Evolutionary conservation across 2,113 vertebrate genomes (phyloP), one percentile per base, ranked within the genome.

Genomic region (Tapirus terrestris): DNA sequence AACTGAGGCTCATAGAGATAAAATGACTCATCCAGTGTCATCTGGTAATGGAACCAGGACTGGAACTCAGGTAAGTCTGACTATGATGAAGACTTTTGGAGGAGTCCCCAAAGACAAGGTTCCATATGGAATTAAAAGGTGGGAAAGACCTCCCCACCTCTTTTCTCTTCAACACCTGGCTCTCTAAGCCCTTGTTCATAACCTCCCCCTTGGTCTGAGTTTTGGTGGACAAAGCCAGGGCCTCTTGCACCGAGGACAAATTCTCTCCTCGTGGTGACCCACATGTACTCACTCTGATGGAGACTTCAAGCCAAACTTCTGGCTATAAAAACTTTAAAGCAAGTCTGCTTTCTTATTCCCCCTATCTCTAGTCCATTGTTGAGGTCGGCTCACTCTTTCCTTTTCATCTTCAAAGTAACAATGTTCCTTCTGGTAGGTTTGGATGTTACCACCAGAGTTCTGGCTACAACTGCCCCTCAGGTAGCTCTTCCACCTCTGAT

Each of bases 1-100:
- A 96, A 94, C 33, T 91, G 39, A 96, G 23, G 45, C 10, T 95
- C 18, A 20, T 63, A 83, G 53, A 92, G 48, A 67, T 58, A 83
- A 80, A 95, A 3, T 91, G 65, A 91, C 10, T 95, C 56, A 80
- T 12, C 16, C 61, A 73, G 5, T 29, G 8, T 21, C 25, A 85
- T 7, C 36, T 72, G 51, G 6, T 89, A 21, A 79, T 89, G 23
- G 31, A 85, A 75, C 1, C 3, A 76, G 39, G 3, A 43, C 21
- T 81, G 5, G 10, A 86, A 96, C 12, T 68, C 21, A 39, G 5
- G 16, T 68, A 31, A 91, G 6, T 92, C 5, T 83, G 43, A 94
- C 9, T 92, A 8, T 70, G 39, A 67, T 60, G 29, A 84, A 91
- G 29, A 81, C 27, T 93, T 88, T 60, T 58, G 27, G 29, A 8